Conservation (phyloP, 2,797 vertebrate species). For the Octomys mimax region DNA sequence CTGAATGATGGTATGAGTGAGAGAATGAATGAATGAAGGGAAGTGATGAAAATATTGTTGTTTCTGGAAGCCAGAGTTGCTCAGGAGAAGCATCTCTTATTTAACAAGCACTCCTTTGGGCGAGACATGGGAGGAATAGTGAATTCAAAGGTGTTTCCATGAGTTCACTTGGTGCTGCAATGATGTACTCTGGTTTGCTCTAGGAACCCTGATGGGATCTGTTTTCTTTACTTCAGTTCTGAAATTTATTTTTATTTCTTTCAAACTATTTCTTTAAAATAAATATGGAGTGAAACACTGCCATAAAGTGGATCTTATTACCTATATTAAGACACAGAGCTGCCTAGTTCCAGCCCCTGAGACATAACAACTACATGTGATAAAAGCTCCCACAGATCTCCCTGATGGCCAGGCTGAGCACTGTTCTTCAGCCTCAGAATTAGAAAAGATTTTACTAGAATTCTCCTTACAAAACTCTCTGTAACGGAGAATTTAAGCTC, state of each 20-base stretch:
- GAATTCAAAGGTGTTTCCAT: neutral
- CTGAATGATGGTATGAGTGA: neutral
- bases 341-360: conserved; percentile 36
- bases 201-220: neutral
- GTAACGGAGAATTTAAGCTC: conserved; percentile 49
- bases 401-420: conserved; percentile 29
- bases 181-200: conserved; percentile 6
- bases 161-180: neutral
- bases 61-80: neutral
- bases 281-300: conserved; percentile 7
- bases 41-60: neutral
- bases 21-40: neutral
- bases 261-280: conserved; percentile 51
- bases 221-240: conserved; percentile 18
- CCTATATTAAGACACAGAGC: neutral
- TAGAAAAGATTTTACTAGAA: neutral
- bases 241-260: conserved; percentile 69
- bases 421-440: conserved; percentile 5
- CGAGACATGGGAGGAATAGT: neutral
- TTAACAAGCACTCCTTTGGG: neutral
- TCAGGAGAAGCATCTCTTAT: neutral
- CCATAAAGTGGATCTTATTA: conserved; percentile 50
- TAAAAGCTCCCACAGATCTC: neutral
- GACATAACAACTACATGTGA: neutral
- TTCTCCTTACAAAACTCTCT: conserved; percentile 37